Evolutionary conservation across 2,113 vertebrate genomes (phyloP).

Genomic region (Ammodytes dubius): DNA sequence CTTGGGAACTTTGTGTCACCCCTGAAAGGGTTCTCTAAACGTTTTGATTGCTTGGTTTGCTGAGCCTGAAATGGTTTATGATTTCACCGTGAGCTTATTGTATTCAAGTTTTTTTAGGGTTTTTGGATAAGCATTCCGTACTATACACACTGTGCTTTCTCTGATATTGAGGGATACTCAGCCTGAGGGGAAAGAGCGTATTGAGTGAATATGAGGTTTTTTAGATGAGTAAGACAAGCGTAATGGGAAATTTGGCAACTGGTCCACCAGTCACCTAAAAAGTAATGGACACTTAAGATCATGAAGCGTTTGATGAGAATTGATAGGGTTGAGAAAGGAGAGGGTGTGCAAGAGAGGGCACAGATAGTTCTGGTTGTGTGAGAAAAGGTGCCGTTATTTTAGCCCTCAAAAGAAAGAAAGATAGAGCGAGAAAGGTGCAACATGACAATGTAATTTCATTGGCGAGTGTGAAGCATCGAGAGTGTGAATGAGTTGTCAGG

Average conservation of each 20-base stretch:
- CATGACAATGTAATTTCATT: background rate
- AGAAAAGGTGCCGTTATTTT: slow-evolving; percentile 1
- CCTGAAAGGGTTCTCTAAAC: slow-evolving; percentile 36
- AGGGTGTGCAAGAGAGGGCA: background rate
- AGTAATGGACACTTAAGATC: slow-evolving; percentile 48
- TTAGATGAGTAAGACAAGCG: slow-evolving; percentile 25
- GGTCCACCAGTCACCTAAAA: slow-evolving; percentile 39
- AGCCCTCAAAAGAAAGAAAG: background rate
- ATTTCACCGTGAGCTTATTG: slow-evolving; percentile 43
- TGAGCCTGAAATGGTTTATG: slow-evolving; percentile 49
- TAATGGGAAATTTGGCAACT: slow-evolving; percentile 28
- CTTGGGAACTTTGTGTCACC: slow-evolving; percentile 51
- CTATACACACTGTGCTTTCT: background rate
- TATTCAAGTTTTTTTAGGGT: slow-evolving; percentile 27
- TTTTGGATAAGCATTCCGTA: slow-evolving; percentile 27
- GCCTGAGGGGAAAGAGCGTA: slow-evolving; percentile 23
- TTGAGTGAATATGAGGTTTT: slow-evolving; percentile 6
- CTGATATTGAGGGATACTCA: slow-evolving; percentile 27
- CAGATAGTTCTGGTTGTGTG: background rate
- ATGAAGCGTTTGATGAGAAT: slow-evolving; percentile 1
- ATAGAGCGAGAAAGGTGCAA: background rate
- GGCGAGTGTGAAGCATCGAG: slow-evolving; percentile 3
- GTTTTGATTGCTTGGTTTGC: slow-evolving; percentile 40
- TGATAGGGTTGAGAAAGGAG: background rate
- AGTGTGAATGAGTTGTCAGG: slow-evolving; percentile 53